Evolutionary conservation across 2,113 vertebrate species (phyloP), one percentile per base, ranked within the genome.

Genomic region (Todiramphus saurophagus): DNA sequence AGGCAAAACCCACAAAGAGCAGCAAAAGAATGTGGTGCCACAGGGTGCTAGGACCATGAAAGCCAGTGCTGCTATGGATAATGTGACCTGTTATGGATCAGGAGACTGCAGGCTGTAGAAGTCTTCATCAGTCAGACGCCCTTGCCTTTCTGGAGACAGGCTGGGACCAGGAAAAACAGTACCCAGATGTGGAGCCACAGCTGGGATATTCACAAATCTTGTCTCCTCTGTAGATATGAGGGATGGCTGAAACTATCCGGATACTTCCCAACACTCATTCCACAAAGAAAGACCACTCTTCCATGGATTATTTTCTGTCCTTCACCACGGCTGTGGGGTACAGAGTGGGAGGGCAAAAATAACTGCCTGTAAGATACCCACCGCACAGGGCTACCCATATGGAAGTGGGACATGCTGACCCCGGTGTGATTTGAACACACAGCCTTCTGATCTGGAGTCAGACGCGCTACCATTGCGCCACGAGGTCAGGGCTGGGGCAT

Each of bases 391-490:
- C 5, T 30, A 11, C 0, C 16, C 13, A 19, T 7, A 2, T 2
- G 0, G 6, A 3, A 1, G 2, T 1, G 2, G 18, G 5, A 2
- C 11, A 17, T 10, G 4, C 19, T 96, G 96, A 97, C 94, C 91
- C 80, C 77, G 89, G 94, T 96, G 95, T 96, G 95, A 96, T 93
- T 97, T 80, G 94, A 97, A 96, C 96, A 96, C 95, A 97, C 93
- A 96, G 2, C 94, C 96, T 96, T 97, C 95, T 96, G 94, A 97
- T 95, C 91, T 96, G 96, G 94, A 96, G 96, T 97, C 96, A 96
- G 93, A 95, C 17, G 75, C 83, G 81, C 94, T 97, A 33, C 94
- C 94, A 87, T 96, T 97, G 94, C 87, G 50, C 93, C 95, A 96
- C 94, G 53, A 93, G 93, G 95, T 93, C 94, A 15, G 1, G 3